Base-by-base conservation (phyloP, 2,797 vertebrate species). In the Gymnoscopelus braueri region DNA sequence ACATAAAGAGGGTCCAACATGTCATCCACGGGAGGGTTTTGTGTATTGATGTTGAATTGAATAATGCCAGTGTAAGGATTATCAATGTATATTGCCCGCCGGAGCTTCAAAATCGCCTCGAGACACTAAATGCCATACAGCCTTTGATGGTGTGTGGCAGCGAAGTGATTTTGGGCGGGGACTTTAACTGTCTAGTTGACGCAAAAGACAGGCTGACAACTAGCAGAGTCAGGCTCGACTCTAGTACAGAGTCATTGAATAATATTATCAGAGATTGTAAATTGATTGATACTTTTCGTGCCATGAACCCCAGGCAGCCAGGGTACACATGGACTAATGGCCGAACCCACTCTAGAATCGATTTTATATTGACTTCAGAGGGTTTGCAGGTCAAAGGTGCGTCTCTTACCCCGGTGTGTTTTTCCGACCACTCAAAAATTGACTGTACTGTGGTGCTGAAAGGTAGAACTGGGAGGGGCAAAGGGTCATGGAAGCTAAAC, bases 21-120 rank as follows among this genome's bases (percentile, higher is more conserved):
- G 54, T 56, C 3, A 26, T 56, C 6, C 15, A 24, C 11, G 23
- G 15, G 2, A 26, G 54, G 24, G 10, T 56, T 7, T 23, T 56
- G 10, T 56, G 54, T 11, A 12, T 26, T 26, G 54, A 56, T 24
- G 15, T 56, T 7, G 54, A 26, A 6, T 26, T 15, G 54, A 19
- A 56, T 5, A 10, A 23, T 6, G 15, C 24, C 2, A 56, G 24
- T 4, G 8, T 53, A 10, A 56, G 54, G 12, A 12, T 56, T 4
- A 56, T 56, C 54, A 56, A 56, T 56, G 23, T 56, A 10, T 56
- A 56, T 11, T 56, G 54, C 23, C 54, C 54, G 24, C 2, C 54
- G 10, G 54, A 26, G 5, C 19, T 56, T 5, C 24, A 29, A 4
- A 23, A 58, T 8, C 24, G 56, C 56, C 56, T 58, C 10, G 26